Evolutionary conservation across 2,797 vertebrate genomes (phyloP).

Genomic region (Sciurus vulgaris): DNA sequence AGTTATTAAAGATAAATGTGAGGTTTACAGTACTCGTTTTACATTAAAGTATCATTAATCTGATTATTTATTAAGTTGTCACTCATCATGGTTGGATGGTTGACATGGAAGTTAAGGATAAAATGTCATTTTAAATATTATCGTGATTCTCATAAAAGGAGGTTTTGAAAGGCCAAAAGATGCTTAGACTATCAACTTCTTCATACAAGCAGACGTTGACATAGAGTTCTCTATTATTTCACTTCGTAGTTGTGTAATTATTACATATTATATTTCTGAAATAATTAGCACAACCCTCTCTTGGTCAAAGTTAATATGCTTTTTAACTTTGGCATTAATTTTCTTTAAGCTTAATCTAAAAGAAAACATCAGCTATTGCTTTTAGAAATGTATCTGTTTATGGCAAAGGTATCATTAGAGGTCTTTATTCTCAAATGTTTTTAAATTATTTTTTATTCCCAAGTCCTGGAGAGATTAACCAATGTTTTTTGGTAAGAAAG

Average conservation of each 20-base stretch:
- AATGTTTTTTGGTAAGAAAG: background rate
- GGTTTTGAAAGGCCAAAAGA: background rate
- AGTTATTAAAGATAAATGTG: background rate
- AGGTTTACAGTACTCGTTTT: slow-evolving; percentile 79
- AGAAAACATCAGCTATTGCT: slow-evolving; percentile 6
- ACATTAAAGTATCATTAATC: slow-evolving; percentile 80
- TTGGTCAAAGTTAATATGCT: background rate
- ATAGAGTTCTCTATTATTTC: background rate
- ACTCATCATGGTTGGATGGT: slow-evolving; percentile 80
- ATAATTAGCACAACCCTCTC: background rate
- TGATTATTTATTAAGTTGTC: slow-evolving; percentile 85
- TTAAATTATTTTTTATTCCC: background rate
- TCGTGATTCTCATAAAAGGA: background rate
- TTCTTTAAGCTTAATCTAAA: background rate
- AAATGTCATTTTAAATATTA: background rate
- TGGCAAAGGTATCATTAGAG: background rate
- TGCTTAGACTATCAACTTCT: background rate
- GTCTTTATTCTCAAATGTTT: background rate
- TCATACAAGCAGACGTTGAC: background rate
- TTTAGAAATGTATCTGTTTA: background rate
- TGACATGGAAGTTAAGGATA: slow-evolving; percentile 31
- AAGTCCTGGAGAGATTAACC: background rate
- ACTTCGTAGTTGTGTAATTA: background rate
- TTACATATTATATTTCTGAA: background rate
- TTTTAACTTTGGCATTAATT: slow-evolving; percentile 6